Conservation (phyloP, 2,888 invertebrate genomes). For the Calephelis perditalis region DNA sequence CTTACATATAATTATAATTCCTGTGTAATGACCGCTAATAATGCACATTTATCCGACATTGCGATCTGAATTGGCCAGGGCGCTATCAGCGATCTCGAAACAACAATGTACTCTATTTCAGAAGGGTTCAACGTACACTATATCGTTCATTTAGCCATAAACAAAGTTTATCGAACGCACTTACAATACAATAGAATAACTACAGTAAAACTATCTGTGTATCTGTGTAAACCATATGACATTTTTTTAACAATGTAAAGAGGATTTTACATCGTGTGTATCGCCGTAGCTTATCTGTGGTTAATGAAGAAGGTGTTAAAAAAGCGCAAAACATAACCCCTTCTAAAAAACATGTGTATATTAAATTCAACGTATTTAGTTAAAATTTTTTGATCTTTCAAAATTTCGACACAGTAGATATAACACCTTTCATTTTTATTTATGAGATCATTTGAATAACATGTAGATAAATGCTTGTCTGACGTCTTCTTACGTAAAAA, state of each 20-base stretch:
- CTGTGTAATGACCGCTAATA: conserved; percentile 34
- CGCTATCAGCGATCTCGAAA: conserved; percentile 52
- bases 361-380: no score
- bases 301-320: no score
- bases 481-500: no score
- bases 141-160: conserved; percentile 72
- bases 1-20: conserved; percentile 27
- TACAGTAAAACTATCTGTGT: conserved; percentile 51
- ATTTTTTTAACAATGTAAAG: conserved; percentile 29
- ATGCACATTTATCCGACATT: conserved; percentile 39
- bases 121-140: conserved; percentile 57
- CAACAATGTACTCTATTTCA: conserved; percentile 51
- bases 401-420: no score
- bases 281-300: neutral
- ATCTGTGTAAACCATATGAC: conserved; percentile 37
- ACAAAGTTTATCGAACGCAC: conserved; percentile 73
- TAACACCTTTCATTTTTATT: no score
- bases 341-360: no score
- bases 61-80: conserved; percentile 47
- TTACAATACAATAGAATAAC: conserved; percentile 55
- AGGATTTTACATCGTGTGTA: neutral
- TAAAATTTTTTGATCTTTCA: no score
- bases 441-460: no score
- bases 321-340: no score
- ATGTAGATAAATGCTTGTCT: no score